Base-by-base conservation (phyloP, 2,888 invertebrate genomes). In the Mamestra brassicae region DNA sequence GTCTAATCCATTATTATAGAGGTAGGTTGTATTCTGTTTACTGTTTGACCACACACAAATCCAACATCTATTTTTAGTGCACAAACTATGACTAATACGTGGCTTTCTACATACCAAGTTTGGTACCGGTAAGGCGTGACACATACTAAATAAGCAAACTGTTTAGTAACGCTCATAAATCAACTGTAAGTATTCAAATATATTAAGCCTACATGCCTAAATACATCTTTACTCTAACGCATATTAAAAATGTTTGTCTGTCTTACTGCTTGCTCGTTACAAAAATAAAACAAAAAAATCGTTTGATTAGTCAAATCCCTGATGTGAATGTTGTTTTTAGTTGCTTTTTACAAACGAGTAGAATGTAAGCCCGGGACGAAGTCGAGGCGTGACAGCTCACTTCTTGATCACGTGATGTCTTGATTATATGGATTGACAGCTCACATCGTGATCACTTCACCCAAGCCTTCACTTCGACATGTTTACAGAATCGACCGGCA, bases 21-120 rank as follows among this genome's bases (percentile, higher is more conserved):
- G 26, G 26, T 26, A 26, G 26, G 26, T 26, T 26, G 26, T 26
- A 55, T 71, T 64, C 45, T 45, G 55, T 26, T 52, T 57, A 36
- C 8, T 42, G 10, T 70, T 47, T 76, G 62, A 57, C 77, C 70
- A 74, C 71, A 58, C 74, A 74, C 61, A 67, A 36, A 63, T 50
- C 60, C 34, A 71, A 17, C 36, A n/a, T 47, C 71, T 75, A 74
- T 79, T 81, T 76, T 81, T 72, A 78, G 61, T 67, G 2, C 54
- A n/a, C 60, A 61, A 42, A 36, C 36, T 63, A 47, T 85, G 85
- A 85, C 66, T 83, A 80, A 85, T 58, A 50, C 10, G 13, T 60
- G 17, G 78, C 84, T 86, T 87, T 86, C 86, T 84, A 84, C 77
- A 61, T 78, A 78, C 82, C 79, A 67, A 76, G 76, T 79, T 73